Percentiles rank a stretch among this genome's conserved stretches.
Conservation (phyloP, 2,113 vertebrate genomes). For the Sisor rabdophorus region DNA sequence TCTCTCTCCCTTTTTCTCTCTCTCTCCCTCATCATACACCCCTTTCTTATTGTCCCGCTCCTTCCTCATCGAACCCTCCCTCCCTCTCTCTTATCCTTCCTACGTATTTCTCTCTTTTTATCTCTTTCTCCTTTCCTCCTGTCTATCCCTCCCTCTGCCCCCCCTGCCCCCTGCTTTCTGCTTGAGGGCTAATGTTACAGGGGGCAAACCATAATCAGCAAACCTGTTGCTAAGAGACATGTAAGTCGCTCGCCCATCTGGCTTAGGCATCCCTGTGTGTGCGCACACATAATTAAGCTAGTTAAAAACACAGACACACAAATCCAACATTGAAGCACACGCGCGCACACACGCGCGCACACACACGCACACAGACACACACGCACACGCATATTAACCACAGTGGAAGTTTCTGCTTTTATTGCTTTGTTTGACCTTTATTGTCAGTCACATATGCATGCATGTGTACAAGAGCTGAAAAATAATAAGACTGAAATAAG, state of each 20-base stretch:
- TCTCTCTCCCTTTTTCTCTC: too few relatives aligned
- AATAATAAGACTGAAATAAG: too few relatives aligned
- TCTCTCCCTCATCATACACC: too few relatives aligned
- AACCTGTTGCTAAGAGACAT: conserved; percentile 81
- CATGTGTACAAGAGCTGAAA: too few relatives aligned
- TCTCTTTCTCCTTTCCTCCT: conserved; percentile 51
- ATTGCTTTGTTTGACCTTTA: not conserved
- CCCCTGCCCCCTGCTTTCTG: conserved; percentile 48
- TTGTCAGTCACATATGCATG: not conserved
- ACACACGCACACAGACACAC: not conserved
- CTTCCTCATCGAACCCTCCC: conserved; percentile 47
- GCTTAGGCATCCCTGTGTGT: conserved; percentile 71
- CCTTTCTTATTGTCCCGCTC: conserved; percentile 32
- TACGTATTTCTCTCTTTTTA: conserved; percentile 38
- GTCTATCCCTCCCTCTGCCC: conserved; percentile 48
- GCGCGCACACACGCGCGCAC: not conserved
- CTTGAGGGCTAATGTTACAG: conserved; percentile 56
- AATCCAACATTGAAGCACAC: not conserved
- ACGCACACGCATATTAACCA: not conserved
- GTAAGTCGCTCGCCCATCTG: conserved; percentile 77
- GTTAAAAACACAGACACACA: conserved; percentile 53
- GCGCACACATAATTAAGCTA: conserved; percentile 74
- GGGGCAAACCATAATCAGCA: conserved; percentile 65
- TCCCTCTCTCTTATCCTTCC: conserved; percentile 38
- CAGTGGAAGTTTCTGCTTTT: not conserved